Evolutionary conservation across 1,140 invertebrate species (phyloP), one percentile per base, ranked within the genome.

Genomic region (Alviniconcha marisindica): DNA sequence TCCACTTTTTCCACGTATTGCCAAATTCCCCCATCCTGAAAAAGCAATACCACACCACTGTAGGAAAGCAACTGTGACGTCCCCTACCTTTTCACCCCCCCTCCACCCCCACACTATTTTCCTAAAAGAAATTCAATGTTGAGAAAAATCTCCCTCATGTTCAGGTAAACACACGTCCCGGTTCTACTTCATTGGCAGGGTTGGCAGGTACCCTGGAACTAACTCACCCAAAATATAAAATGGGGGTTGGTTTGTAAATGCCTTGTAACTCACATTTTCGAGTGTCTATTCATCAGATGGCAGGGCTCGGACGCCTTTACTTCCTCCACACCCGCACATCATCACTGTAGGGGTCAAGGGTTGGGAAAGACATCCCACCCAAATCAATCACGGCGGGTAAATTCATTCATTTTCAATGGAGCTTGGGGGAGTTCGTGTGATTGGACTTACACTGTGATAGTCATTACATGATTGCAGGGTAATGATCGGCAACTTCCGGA

Each of bases 141-240:
- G 97, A 97, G 87, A 96, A 96, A 81, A 96, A 95, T 71, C 94
- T 90, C 3, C 97, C 98, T 86, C 94, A 93, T 90, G 98, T 97
- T 82, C 95, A 79, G n/a, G 66, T 42, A 71, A 60, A 48, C 42
- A 0, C 48, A 73, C 48, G 40, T 33, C 33, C 15, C 69, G 31
- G 80, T 42, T 73, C 31, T 0, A 28, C 80, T 18, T 48, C 7
- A 5, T 80, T 28, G 28, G 21, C 28, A 4, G n/a, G 15, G 44
- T 48, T 48, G 18, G 44, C 7, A 10, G n/a, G 71, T 94, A 90
- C 3, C 97, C 98, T 86, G 94, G 93, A 90, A 98, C 97, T n/a
- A 18, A 40, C 86, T 83, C 85, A 93, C 91, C 96, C 96, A 77
- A 96, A 94, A 89, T 95, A n/a, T n/a, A n/a, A n/a, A n/a, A n/a